A percentile compares a stretch with the other conserved stretches of the same genome.
Conservation (phyloP, 2,113 vertebrate species). For the Trachemys scripta region DNA sequence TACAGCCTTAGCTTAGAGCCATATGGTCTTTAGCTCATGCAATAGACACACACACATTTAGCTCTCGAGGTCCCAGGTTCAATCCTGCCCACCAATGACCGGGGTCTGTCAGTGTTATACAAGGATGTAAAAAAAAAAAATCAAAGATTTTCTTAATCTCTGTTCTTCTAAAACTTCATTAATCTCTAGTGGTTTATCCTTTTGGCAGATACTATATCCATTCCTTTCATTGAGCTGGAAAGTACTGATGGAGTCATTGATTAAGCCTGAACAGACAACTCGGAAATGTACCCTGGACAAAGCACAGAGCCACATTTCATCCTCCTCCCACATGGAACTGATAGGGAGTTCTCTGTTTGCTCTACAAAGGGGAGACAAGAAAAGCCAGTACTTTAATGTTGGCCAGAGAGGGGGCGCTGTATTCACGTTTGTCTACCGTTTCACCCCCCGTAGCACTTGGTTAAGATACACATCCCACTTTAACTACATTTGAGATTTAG, state of each 20-base stretch:
- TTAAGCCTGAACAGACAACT: background rate
- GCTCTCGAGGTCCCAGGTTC: too few relatives aligned
- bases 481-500: background rate
- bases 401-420: background rate
- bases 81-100: too few relatives aligned
- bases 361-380: background rate
- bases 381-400: background rate
- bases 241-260: background rate
- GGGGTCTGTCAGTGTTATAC: too few relatives aligned
- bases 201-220: constrained; percentile 30
- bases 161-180: background rate
- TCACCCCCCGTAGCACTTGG: background rate
- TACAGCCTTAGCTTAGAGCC: too few relatives aligned
- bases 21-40: too few relatives aligned
- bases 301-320: background rate
- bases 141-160: background rate
- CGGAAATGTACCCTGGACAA: background rate
- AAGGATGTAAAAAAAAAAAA: background rate
- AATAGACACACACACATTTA: too few relatives aligned
- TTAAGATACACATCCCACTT: background rate
- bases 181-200: background rate
- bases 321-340: background rate
- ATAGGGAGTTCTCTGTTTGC: background rate
- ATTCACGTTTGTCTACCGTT: background rate
- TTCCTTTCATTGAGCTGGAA: constrained; percentile 13